Conservation (phyloP, 2,113 vertebrate genomes). For the Microcebus ravelobensis region DNA sequence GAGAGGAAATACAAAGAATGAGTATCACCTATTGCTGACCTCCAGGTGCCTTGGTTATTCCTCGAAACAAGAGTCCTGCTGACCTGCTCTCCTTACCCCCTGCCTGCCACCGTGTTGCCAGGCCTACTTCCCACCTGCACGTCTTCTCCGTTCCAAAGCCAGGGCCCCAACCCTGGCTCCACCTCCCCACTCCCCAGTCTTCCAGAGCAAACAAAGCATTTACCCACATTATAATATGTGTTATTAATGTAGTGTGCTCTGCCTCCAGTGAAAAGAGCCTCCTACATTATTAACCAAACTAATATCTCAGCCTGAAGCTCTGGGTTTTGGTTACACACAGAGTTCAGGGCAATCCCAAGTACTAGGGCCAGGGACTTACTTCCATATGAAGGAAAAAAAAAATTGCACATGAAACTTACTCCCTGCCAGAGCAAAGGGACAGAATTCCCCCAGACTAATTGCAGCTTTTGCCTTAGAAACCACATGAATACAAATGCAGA, state of each 20-base stretch:
- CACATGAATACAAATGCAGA: background rate
- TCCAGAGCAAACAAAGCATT: background rate
- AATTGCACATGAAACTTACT: background rate
- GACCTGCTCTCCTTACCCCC: background rate
- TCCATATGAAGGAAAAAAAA: background rate
- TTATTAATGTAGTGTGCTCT: background rate
- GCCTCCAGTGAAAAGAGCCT: background rate
- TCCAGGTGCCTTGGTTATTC: background rate
- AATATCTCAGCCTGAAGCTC: background rate
- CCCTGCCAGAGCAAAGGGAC: background rate
- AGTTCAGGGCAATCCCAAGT: background rate
- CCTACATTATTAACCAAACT: background rate
- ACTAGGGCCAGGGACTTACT: background rate
- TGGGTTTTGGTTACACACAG: background rate
- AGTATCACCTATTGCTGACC: background rate
- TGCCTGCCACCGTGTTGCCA: background rate
- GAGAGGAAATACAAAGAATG: background rate
- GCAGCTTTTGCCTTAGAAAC: background rate
- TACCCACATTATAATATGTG: background rate
- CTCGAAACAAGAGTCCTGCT: background rate
- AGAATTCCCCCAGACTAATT: background rate
- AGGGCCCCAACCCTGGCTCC: background rate
- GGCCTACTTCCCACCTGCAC: background rate
- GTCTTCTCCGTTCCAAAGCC: background rate
- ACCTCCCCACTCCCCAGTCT: background rate